Evolutionary conservation across 2,888 invertebrate genomes (phyloP), one percentile per base, ranked within the genome.

Genomic region (Silvanus unidentatus): DNA sequence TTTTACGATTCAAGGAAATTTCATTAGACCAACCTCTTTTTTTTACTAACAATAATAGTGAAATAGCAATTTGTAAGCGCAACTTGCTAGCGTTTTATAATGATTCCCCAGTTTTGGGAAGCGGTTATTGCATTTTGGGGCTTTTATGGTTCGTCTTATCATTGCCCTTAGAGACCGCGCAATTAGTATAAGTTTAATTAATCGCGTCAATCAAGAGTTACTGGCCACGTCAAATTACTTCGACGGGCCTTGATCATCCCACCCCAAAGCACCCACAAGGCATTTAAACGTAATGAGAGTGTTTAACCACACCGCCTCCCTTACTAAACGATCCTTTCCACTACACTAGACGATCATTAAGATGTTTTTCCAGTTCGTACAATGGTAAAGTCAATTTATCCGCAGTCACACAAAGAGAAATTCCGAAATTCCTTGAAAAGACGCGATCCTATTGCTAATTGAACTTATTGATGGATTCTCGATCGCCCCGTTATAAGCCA

Each of bases 131-230:
- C 22, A 22, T 22, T 22, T 22, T n/a, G n/a, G n/a, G 22, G 8
- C 4, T 22, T 22, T 22, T 22, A 22, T 22, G 22, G n/a, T 22
- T 22, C 22, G 22, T 22, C 22, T 22, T 22, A 22, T 22, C 8
- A 22, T 22, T 22, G 22, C 22, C 22, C 22, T 22, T 8, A 22
- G 22, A 22, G 22, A 50, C 53, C 53, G 52, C 50, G 46, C 46
- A 54, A 54, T 54, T 54, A 50, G 52, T 34, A 49, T 40, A 49
- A 51, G 52, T 54, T 54, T 54, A 53, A 54, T 54, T 53, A 54
- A 51, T 54, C 44, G 47, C 53, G 49, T 49, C 54, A 51, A 54
- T 54, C 54, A 51, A 44, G 49, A 49, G 22, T 44, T 49, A 49
- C 47, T 37, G 46, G 50, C 50, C 50, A 34, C 44, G 43, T 47